Percentiles rank a stretch among this genome's conserved stretches.
These are phyloP conservation scores for Gadopsis marmoratus DNA, from an alignment of 2,797 vertebrate genomes.

Conservation along the genomic window DNA sequence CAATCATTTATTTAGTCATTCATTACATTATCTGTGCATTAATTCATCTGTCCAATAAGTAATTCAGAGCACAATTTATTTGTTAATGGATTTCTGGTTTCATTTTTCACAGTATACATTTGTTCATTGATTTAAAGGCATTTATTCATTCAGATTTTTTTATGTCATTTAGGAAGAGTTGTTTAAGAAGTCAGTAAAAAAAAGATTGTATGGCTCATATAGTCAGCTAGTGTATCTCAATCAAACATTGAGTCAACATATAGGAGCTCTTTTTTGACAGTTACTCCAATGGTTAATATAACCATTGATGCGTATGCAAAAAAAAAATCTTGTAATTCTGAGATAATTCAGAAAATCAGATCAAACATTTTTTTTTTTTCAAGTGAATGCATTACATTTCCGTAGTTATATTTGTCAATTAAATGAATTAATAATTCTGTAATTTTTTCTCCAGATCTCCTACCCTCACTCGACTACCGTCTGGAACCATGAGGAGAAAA, in stretches of 20 bases:
- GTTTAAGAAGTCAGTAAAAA: not conserved
- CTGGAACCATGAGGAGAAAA: constrained; percentile 21
- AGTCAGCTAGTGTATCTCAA: not conserved
- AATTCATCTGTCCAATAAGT: not conserved
- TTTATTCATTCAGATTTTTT: not conserved
- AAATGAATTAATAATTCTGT: constrained; percentile 3
- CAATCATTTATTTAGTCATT: not conserved
- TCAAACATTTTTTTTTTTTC: no score
- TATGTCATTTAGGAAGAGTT: not conserved
- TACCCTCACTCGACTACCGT: no score
- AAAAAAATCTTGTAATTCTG: no score
- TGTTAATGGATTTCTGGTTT: not conserved
- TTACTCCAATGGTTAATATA: no score
- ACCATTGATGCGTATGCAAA: no score
- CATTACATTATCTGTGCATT: not conserved
- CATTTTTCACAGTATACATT: not conserved
- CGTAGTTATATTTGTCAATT: not conserved
- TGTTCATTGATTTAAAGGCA: constrained; percentile 10
- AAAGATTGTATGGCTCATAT: not conserved
- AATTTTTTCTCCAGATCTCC: constrained; percentile 47
- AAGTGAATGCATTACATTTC: no score
- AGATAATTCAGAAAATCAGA: no score
- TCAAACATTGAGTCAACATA: not conserved
- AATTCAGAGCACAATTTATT: not conserved
- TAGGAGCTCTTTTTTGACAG: no score